Evolutionary conservation across 2,888 invertebrate species (phyloP).

Genomic region (Latrodectus elegans): DNA sequence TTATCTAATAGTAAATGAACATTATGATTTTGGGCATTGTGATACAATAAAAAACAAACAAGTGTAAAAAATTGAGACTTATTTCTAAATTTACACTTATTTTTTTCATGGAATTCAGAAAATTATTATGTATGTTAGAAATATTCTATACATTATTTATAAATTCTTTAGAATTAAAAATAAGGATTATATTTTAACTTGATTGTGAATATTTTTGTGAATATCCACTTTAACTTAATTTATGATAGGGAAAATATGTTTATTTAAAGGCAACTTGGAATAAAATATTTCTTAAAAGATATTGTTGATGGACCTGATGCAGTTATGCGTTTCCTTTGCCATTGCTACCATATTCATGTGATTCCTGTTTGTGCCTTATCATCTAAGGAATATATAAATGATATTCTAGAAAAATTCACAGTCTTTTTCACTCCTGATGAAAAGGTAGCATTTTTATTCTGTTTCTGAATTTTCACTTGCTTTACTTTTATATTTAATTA

Average conservation of each 20-base stretch:
- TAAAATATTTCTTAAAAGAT: constrained; percentile 74
- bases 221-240: not conserved
- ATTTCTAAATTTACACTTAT: too few species aligned
- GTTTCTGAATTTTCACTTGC: not conserved
- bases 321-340: constrained; percentile 76
- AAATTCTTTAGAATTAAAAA: too few species aligned
- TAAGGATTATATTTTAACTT: not conserved
- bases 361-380: constrained; percentile 74
- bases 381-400: constrained; percentile 70
- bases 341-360: constrained; percentile 74
- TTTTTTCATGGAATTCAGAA: too few species aligned
- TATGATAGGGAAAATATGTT: not conserved
- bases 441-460: constrained; percentile 9
- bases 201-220: not conserved
- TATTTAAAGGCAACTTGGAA: constrained; percentile 74
- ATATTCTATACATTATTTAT: too few species aligned
- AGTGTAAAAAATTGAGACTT: too few species aligned
- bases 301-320: constrained; percentile 75
- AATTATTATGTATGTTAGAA: too few species aligned
- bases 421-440: constrained; percentile 18
- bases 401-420: constrained; percentile 1
- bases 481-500: too few species aligned
- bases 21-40: too few species aligned
- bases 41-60: too few species aligned
- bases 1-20: too few species aligned